These are phyloP conservation scores for Tupaia chinensis DNA, from an alignment of 2,113 vertebrate species.

Conservation along the genomic window DNA sequence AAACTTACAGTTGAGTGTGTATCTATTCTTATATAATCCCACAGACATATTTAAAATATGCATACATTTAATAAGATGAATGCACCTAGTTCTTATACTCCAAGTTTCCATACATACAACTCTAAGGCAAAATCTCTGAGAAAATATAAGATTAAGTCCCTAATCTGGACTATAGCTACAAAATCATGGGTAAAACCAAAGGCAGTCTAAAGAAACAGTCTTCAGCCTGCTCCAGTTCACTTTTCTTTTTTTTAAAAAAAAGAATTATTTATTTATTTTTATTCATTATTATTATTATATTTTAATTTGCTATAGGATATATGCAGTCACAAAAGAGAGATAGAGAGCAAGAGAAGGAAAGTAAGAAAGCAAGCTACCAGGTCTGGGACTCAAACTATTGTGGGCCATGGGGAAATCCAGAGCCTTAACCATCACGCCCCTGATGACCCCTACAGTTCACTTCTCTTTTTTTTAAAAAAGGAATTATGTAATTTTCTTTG, in stretches of 20 bases:
- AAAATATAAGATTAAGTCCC: neutral
- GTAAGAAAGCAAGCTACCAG: too few species aligned
- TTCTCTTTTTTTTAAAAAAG: too few species aligned
- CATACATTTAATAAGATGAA: neutral
- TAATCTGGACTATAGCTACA: neutral
- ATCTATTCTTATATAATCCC: neutral
- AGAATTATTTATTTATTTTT: too few species aligned
- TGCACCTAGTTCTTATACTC: neutral
- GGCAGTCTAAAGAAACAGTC: neutral
- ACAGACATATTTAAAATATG: neutral
- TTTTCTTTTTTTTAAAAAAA: neutral
- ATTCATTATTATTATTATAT: too few species aligned
- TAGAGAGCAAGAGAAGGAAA: too few species aligned
- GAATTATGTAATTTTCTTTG: too few species aligned
- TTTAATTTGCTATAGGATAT: too few species aligned
- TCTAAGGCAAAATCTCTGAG: neutral
- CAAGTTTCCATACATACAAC: neutral
- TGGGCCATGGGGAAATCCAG: too few species aligned
- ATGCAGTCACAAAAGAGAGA: too few species aligned
- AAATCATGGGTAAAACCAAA: slow-evolving; percentile 14
- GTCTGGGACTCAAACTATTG: too few species aligned
- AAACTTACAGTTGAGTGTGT: neutral
- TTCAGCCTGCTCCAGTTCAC: neutral
- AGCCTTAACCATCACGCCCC: too few species aligned
- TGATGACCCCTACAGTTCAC: too few species aligned